phyloP scores from a whole-genome alignment of 2,113 vertebrate genomes.

The Nerophis ophidion region DNA sequence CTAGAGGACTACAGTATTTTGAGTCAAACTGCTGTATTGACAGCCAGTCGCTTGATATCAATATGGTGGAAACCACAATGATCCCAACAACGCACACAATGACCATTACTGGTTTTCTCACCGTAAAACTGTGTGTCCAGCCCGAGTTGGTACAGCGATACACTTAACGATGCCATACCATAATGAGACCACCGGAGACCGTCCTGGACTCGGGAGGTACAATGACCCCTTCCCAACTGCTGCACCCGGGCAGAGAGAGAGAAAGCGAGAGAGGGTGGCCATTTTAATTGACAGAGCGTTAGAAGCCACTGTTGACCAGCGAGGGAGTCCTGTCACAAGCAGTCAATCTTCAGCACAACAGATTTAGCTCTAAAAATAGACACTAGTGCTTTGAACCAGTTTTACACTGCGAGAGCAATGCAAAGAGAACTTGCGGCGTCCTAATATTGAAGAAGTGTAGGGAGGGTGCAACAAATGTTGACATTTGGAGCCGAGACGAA shows the following conservation, averaged over 20 bases:
- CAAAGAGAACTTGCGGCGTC: slow-evolving; percentile 14
- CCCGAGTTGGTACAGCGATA: neutral
- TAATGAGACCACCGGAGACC: slow-evolving; percentile 48
- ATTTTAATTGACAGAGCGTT: slow-evolving; percentile 15
- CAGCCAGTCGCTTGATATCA: neutral
- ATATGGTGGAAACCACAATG: slow-evolving; percentile 1
- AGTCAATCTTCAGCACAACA: slow-evolving; percentile 25
- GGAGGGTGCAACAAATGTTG: slow-evolving; percentile 10
- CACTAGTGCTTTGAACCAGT: slow-evolving; percentile 33
- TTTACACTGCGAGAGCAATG: slow-evolving; percentile 27
- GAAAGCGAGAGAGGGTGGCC: slow-evolving; percentile 5
- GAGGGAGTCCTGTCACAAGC: slow-evolving; percentile 26
- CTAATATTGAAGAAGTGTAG: neutral
- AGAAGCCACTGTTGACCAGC: slow-evolving; percentile 24
- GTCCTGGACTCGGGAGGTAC: neutral
- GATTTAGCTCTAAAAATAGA: slow-evolving; percentile 45
- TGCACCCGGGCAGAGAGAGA: slow-evolving; percentile 2
- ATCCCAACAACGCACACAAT: slow-evolving; percentile 7
- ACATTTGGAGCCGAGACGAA: slow-evolving; percentile 12
- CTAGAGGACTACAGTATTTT: neutral
- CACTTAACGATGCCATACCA: slow-evolving; percentile 27
- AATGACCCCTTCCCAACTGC: slow-evolving; percentile 24
- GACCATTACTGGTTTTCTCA: slow-evolving; percentile 29
- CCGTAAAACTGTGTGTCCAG: slow-evolving; percentile 4
- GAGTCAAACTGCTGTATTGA: too few species aligned